Evolutionary conservation across 2,113 vertebrate genomes (phyloP).

Genomic region (Hemichromis elongatus): DNA sequence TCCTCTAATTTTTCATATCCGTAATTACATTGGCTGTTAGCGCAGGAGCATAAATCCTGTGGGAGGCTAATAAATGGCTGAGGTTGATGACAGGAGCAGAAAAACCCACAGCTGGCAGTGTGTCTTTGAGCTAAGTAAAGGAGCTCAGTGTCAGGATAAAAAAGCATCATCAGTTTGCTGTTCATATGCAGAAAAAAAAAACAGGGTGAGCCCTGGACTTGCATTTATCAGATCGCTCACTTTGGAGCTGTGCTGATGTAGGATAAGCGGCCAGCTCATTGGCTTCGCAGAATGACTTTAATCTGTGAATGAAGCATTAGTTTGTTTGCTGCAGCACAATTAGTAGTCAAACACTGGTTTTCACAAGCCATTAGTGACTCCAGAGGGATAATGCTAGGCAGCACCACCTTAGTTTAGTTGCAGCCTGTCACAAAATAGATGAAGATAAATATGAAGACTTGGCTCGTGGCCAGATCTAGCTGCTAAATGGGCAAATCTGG

Average conservation of each 20-base stretch:
- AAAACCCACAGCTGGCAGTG: slow-evolving; percentile 35
- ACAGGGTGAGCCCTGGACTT: not conserved
- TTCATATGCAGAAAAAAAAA: not conserved
- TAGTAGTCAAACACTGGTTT: not conserved
- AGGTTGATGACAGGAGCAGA: slow-evolving; percentile 41
- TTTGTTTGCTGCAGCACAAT: not conserved
- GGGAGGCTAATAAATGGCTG: slow-evolving; percentile 50
- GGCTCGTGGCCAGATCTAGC: not conserved
- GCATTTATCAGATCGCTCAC: slow-evolving; percentile 17
- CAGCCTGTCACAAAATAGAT: not conserved
- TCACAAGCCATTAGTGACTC: not conserved
- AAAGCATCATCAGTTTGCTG: not conserved
- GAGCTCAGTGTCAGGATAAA: slow-evolving; percentile 32
- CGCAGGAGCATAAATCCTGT: slow-evolving; percentile 27
- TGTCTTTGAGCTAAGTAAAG: slow-evolving; percentile 21
- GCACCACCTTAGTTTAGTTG: not conserved
- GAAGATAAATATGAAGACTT: not conserved
- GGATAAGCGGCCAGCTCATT: not conserved
- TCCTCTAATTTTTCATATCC: slow-evolving; percentile 38
- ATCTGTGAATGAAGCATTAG: not conserved
- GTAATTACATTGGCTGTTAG: slow-evolving; percentile 50
- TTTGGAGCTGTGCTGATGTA: not conserved
- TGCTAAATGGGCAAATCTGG: not conserved
- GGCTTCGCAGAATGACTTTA: not conserved
- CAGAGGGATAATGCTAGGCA: not conserved